Base-by-base conservation (phyloP, 1,140 invertebrate genomes). In the Holcopasites calliopsidis region DNA sequence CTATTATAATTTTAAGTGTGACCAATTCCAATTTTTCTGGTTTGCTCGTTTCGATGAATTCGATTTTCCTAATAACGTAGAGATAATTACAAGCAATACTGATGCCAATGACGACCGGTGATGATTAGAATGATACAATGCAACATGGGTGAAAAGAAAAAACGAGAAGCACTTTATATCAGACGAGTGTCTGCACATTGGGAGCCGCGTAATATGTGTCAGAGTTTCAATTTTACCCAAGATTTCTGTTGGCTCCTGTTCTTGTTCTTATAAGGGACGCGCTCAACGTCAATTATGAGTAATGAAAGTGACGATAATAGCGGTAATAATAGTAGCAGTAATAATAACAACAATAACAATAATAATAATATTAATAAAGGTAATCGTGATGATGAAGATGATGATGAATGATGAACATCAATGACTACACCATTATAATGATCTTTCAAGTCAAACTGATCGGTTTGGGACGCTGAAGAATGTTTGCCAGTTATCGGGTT, bases 301-400 rank as follows among this genome's bases (percentile, higher is more conserved):
- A 60, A 75, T 75, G 62, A 65, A 52, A 50, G 79, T 65, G 44
- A 66, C 57, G 69, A 74, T 62, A 69, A 70, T 80, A 40, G 70
- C 71, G 68, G 58, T 80, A 79, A 73, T 76, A 55, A 31, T 35
- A 76, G 77, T 71, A 77, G 69, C 73, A 70, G 42, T 76, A 60
- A 64, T 71, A 62, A 64, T 69, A 55, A 31, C 49, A 31, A 38
- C 23, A 31, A 49, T 72, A 35, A 71, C 28, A 44, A 55, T 40
- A 40, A 55, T 71, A 65, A 42, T 57, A 74, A 49, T 61, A 42
- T 60, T 40, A 40, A 61, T 42, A 57, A 31, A 33, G 42, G 68
- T 49, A 68, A 78, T 49, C 44, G 74, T 66, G 47, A 54, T 60
- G 57, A 80, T 28, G n/a, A 64, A 52, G 49, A 38, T 38, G 62